These are phyloP conservation scores for Caenorhabditis auriculariae DNA, from an alignment of 2,888 invertebrate species.

Conservation along the genomic window DNA sequence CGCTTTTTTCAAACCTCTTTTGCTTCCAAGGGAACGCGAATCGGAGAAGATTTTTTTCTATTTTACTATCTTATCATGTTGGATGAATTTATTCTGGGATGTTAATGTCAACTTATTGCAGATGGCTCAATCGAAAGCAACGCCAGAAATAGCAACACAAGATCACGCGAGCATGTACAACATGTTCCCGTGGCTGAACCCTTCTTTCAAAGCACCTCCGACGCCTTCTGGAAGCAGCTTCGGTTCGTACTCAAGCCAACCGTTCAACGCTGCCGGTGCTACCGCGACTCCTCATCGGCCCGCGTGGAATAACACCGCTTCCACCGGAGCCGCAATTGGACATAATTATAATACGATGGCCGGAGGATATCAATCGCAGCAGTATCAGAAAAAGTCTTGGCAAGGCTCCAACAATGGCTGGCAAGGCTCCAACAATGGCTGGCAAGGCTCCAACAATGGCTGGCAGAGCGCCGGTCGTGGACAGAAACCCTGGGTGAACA, in stretches of 20 bases:
- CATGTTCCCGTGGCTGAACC: conserved; percentile 23
- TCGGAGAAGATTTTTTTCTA: too few species aligned
- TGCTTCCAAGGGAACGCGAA: too few species aligned
- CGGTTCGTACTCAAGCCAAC: neutral
- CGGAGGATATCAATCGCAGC: conserved; percentile 17
- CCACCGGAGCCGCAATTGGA: conserved; percentile 4
- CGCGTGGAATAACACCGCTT: conserved; percentile 9
- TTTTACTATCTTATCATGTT: too few species aligned
- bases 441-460: too few species aligned
- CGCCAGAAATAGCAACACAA: conserved; percentile 11
- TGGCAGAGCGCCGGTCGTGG: neutral
- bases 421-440: too few species aligned
- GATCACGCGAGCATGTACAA: neutral
- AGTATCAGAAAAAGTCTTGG: conserved; percentile 12
- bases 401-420: too few species aligned
- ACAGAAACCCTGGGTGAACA: neutral
- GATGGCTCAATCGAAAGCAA: neutral
- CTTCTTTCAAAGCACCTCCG: conserved; percentile 15
- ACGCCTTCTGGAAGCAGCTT: conserved; percentile 1
- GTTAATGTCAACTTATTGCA: conserved; percentile 6
- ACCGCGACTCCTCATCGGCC: conserved; percentile 12
- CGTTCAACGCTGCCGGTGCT: neutral
- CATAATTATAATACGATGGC: conserved; percentile 13
- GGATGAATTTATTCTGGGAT: too few species aligned
- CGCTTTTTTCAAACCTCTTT: neutral